Percentiles rank a stretch among this genome's conserved stretches.
These are phyloP conservation scores for human DNA, from an alignment of 2,113 vertebrate genomes.

Conservation along the genomic window GRCh38 chr14:88559501-88560000, in stretches of 20 bases:
- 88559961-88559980: background rate
- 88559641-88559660: no score
- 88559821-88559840: background rate
- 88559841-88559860: background rate
- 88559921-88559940: background rate
- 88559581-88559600: no score
- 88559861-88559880: background rate
- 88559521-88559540: no score
- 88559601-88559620: no score
- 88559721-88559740: no score
- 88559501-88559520: no score
- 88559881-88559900: background rate
- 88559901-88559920: background rate
- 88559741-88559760: background rate
- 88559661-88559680: background rate
- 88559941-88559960: conserved; percentile 4
- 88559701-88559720: no score
- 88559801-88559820: background rate
- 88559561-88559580: no score
- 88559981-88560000: background rate
- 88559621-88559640: no score
- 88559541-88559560: no score
- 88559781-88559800: background rate
- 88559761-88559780: background rate
- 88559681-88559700: no score